Percentiles rank a stretch among this genome's conserved stretches.
Evolutionary conservation across 2,797 vertebrate genomes (phyloP).

Genomic region (Danio aesculapii): DNA sequence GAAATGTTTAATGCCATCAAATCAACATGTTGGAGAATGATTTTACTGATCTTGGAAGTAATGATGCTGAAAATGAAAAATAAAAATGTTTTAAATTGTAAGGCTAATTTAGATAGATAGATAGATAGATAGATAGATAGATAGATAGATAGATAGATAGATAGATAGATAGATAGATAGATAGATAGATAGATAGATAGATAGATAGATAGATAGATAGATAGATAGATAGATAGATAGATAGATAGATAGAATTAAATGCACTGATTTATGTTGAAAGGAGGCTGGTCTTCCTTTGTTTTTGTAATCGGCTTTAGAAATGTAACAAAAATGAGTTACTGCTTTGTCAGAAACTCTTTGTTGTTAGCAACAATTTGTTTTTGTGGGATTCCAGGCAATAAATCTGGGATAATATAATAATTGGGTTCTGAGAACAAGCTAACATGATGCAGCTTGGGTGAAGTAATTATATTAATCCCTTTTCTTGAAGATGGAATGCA

Average conservation of each 20-base stretch:
- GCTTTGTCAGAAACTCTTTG: background rate
- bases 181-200: too few relatives aligned
- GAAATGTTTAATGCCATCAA: background rate
- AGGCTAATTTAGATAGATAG: too few relatives aligned
- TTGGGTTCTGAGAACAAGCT: background rate
- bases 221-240: too few relatives aligned
- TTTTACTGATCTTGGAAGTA: background rate
- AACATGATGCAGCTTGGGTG: background rate
- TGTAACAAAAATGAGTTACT: background rate
- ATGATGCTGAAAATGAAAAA: too few relatives aligned
- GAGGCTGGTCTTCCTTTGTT: background rate
- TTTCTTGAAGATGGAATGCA: background rate
- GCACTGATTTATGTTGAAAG: background rate
- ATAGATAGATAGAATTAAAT: background rate
- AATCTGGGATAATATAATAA: background rate
- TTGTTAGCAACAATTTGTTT: conserved; percentile 10
- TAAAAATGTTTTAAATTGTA: too few relatives aligned
- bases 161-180: too few relatives aligned
- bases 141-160: too few relatives aligned
- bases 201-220: too few relatives aligned
- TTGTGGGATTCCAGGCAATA: background rate
- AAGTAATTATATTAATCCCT: background rate
- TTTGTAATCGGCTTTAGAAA: background rate
- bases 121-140: too few relatives aligned
- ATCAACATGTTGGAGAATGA: background rate